These are phyloP conservation scores for Lerista edwardsae DNA, from an alignment of 2,797 vertebrate species.

Conservation along the genomic window DNA sequence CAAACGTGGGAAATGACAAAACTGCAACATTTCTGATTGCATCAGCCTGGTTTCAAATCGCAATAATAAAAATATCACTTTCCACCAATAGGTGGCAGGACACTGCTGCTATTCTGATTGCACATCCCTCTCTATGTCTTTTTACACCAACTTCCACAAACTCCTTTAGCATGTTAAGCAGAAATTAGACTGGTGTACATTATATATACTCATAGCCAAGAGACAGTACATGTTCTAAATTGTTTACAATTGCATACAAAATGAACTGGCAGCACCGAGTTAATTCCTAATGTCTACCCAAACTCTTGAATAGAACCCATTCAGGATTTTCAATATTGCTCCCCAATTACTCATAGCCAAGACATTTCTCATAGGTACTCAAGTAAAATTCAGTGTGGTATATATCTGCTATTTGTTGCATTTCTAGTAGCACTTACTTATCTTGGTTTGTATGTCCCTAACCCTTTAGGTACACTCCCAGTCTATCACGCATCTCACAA, in stretches of 20 bases:
- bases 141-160: not conserved
- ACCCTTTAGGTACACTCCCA: not conserved
- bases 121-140: rapidly evolving
- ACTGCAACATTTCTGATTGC: not conserved
- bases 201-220: not conserved
- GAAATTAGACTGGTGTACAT: not conserved
- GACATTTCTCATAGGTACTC: not conserved
- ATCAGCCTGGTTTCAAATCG: not conserved
- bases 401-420: not conserved
- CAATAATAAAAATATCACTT: not conserved
- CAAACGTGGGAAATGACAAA: not conserved
- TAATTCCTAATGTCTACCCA: not conserved
- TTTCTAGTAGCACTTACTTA: not conserved
- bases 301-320: not conserved
- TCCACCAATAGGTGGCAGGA: slow-evolving; percentile 66
- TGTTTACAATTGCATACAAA: not conserved
- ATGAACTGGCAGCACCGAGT: not conserved
- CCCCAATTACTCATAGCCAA: not conserved
- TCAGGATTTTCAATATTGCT: not conserved
- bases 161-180: not conserved
- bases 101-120: rapidly evolving
- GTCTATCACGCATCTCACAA: not conserved
- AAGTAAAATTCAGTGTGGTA: not conserved
- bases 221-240: not conserved
- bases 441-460: not conserved